Percentiles rank a stretch among this genome's conserved stretches.
Conservation (phyloP, 2,888 invertebrate genomes). For the Proisotoma minuta region DNA sequence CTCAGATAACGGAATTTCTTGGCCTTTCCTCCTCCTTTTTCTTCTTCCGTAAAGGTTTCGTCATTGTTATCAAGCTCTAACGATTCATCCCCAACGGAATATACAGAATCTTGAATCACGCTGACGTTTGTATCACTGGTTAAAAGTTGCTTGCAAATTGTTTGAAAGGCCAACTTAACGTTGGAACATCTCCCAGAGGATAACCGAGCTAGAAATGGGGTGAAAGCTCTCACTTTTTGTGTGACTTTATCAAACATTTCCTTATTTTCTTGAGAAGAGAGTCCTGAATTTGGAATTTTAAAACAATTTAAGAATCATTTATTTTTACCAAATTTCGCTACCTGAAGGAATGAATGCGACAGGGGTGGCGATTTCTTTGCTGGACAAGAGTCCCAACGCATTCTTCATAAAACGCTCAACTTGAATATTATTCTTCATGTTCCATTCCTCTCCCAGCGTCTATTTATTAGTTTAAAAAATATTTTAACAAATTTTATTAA, state of each 20-base stretch:
- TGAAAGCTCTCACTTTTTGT: not conserved
- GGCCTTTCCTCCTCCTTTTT: not conserved
- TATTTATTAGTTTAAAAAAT: too few species aligned
- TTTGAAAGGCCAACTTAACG: constrained; percentile 31
- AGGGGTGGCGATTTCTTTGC: constrained; percentile 16
- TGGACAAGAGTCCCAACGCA: not conserved
- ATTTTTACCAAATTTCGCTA: constrained; percentile 9
- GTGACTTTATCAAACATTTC: constrained; percentile 28
- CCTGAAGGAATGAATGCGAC: constrained; percentile 28
- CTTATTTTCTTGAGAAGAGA: constrained; percentile 30
- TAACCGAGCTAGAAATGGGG: constrained; percentile 13
- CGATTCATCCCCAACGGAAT: too few species aligned
- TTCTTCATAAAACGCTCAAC: constrained; percentile 10
- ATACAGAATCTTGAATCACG: too few species aligned
- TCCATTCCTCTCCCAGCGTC: too few species aligned
- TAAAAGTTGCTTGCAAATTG: constrained; percentile 24
- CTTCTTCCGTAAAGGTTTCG: not conserved
- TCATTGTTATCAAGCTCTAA: not conserved
- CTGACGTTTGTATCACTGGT: not conserved
- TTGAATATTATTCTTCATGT: not conserved
- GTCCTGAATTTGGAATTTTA: constrained; percentile 13
- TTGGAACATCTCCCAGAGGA: constrained; percentile 18
- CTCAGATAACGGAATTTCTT: constrained; percentile 10
- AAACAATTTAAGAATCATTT: not conserved
- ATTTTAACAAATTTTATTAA: too few species aligned